A percentile compares a stretch with the other conserved stretches of the same genome.
These are phyloP conservation scores for Xylophagus ater DNA, from an alignment of 2,888 invertebrate genomes.

Conservation along the genomic window DNA sequence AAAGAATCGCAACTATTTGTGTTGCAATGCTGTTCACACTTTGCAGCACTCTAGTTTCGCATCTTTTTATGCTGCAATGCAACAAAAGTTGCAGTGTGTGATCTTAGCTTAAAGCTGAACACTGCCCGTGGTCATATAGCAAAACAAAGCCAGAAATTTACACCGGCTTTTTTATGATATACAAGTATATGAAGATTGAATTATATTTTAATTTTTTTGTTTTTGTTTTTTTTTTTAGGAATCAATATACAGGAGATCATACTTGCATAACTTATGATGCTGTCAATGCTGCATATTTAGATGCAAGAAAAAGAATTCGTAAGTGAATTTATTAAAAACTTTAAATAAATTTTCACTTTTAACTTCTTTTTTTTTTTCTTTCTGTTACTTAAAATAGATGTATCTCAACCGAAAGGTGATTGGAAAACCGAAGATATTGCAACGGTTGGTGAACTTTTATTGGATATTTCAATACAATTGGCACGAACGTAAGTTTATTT, in stretches of 20 bases:
- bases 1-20: too few relatives aligned
- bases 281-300: constrained; percentile 76
- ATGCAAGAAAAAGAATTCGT: constrained; percentile 80
- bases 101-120: too few relatives aligned
- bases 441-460: constrained; percentile 72
- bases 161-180: too few relatives aligned
- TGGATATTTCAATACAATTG: constrained; percentile 73
- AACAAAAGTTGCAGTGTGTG: too few relatives aligned
- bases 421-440: constrained; percentile 79
- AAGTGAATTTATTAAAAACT: constrained; percentile 41
- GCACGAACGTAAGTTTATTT: constrained; percentile 62
- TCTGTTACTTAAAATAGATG: too few relatives aligned
- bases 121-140: too few relatives aligned
- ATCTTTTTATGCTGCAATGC: too few relatives aligned
- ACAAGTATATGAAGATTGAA: too few relatives aligned
- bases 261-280: constrained; percentile 85
- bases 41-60: too few relatives aligned
- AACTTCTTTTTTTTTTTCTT: too few relatives aligned
- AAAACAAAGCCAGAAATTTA: too few relatives aligned
- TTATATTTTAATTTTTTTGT: constrained; percentile 3
- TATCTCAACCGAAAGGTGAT: constrained; percentile 66
- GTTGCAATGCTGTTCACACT: too few relatives aligned
- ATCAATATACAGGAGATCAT: constrained; percentile 49
- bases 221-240: constrained; percentile 23
- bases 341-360: not conserved